Base-by-base conservation (phyloP, 2,797 vertebrate species). In the Microctenopoma lineatum region DNA sequence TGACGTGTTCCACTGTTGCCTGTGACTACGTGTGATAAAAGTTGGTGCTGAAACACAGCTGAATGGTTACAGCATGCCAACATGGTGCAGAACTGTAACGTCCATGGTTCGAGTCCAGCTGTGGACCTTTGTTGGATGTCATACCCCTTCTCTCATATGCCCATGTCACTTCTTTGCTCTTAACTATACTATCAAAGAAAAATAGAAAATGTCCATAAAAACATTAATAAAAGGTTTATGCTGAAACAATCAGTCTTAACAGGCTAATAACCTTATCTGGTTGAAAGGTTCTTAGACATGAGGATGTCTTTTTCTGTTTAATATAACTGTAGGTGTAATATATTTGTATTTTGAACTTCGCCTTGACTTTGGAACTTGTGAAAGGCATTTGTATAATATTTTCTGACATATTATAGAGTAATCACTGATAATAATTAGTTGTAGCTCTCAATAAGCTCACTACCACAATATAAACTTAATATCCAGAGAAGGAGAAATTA, bases 21-120 rank as follows among this genome's bases (percentile, higher is more conserved):
- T 70, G 59, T 14, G 18, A 45, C 70, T 48, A n/a, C 15, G 4
- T 42, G 42, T 50, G 29, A 12, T 57, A 16, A 21, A n/a, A 51
- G 14, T 57, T 32, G 0, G 21, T 2, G 5, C 42, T 70, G 34
- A 58, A 69, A 44, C 9, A 2, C 10, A 38, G 39, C 39, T 41
- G 39, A 38, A 38, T 38, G 36, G 36, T 38, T 38, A 38, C 9
- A 41, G 39, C 39, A 34, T 34, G 7, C 32, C 32, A 32, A 14
- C 12, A 41, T 41, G 39, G 9, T 3, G 4, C 39, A 41, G 3
- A 41, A 41, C 39, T 41, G 4, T 11, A 41, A 32, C 29, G 29
- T 32, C 29, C 29, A 34, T 14, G 2, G 39, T 41, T 15, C 5
- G 39, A 41, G 14, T 41, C 39, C 14, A 41, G 36, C 36, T 41